Base-by-base conservation (phyloP, 2,888 invertebrate genomes). In the Hetaerina titia region DNA sequence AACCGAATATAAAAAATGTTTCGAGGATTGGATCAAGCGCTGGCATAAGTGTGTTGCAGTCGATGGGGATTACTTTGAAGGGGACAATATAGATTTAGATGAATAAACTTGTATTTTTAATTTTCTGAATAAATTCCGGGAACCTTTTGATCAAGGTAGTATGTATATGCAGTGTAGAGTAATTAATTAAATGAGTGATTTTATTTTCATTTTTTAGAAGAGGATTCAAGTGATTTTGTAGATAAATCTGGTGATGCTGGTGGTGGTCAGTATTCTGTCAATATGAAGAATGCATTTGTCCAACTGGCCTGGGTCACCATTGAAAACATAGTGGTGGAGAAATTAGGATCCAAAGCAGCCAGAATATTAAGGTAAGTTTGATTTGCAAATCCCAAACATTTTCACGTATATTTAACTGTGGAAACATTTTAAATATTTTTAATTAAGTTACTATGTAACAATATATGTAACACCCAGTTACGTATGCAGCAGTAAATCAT, bases 281-380 rank as follows among this genome's bases (percentile, higher is more conserved):
- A 98, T 96, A 97, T 98, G 96, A 97, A 97, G 95, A 97, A 97
- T 95, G 98, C 98, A 0, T 98, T 99, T 95, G 97, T 97, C 58
- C 97, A 98, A 95, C 97, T 99, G 95, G 97, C 98, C n/a, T 97
- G 98, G 97, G 97, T 98, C 90, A 97, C 98, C 94, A 97, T 99
- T 0, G 99, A 99, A 96, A 98, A 98, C 96, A 97, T 98, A 58
- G 98, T 99, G 94, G 98, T 98, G 69, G 99, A 99, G 97, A 98
- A 98, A 96, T 98, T 98, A 96, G 99, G 99, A 89, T 97, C 98
- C 7, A 98, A 98, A 96, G 98, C 99, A 0, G 98, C 98, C 0
- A 97, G 99, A 96, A 98, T 99, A 96, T 99, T 99, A 96, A 97
- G 98, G 97, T 98, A 96, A 81, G 31, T 56, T 15, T n/a, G 63